These are phyloP conservation scores for Micronycteris hirsuta DNA, from an alignment of 2,113 vertebrate species.

Conservation along the genomic window DNA sequence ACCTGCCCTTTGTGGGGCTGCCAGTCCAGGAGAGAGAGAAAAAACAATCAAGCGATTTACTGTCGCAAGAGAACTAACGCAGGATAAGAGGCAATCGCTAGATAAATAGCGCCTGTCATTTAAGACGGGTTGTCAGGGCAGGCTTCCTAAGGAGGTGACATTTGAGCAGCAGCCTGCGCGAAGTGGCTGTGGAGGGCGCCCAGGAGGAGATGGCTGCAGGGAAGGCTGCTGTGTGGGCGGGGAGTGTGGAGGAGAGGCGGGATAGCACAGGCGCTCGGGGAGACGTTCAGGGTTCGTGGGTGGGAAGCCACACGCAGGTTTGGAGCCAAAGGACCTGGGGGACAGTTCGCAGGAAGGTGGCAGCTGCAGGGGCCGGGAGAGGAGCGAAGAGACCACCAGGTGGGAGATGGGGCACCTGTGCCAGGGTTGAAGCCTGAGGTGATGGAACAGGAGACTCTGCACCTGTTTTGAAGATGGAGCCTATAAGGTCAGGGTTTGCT, in stretches of 20 bases:
- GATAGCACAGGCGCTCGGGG: neutral
- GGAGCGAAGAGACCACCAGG: neutral
- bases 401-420: neutral
- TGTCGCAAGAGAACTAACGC: neutral
- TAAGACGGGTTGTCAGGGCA: neutral
- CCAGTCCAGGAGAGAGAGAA: neutral
- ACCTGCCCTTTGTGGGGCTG: neutral
- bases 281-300: neutral
- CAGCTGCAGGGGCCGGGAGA: neutral
- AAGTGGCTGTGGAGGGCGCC: neutral
- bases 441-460: neutral
- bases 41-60: neutral
- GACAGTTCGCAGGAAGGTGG: neutral
- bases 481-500: neutral
- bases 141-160: constrained; percentile 8
- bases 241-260: neutral
- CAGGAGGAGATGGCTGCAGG: neutral
- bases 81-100: neutral
- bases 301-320: neutral
- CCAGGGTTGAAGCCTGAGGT: neutral
- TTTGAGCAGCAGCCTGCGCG: neutral
- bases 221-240: neutral
- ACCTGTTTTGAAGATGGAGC: neutral
- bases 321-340: neutral
- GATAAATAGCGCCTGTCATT: neutral